Evolutionary conservation across 2,888 invertebrate species (phyloP).

Genomic region (Xestoiulus laeticollis): DNA sequence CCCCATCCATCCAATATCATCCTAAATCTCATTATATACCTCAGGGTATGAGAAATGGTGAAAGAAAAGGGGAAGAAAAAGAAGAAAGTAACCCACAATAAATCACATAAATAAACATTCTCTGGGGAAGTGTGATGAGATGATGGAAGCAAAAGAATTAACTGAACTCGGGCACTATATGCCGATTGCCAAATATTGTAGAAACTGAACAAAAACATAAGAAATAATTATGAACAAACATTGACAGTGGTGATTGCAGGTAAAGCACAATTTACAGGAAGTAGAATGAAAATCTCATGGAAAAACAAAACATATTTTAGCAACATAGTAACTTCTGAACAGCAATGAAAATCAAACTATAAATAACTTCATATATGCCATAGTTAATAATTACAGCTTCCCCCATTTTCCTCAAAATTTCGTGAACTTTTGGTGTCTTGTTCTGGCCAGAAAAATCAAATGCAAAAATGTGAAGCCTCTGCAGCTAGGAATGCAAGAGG

Average conservation of each 20-base stretch:
- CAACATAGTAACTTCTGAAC: not conserved
- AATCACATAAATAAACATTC: not conserved
- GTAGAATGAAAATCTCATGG: not conserved
- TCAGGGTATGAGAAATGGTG: not conserved
- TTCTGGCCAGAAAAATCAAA: not conserved
- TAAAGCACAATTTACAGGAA: not conserved
- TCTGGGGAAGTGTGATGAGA: constrained; percentile 1
- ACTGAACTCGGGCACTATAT: not conserved
- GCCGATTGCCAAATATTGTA: constrained; percentile 10
- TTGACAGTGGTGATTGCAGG: not conserved
- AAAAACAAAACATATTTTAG: not conserved
- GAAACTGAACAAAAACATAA: not conserved
- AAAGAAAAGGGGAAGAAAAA: not conserved
- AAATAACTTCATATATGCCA: constrained; percentile 6
- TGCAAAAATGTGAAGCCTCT: not conserved
- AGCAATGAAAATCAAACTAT: not conserved
- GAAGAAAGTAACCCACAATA: constrained; percentile 1
- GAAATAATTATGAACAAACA: not conserved
- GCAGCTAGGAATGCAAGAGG: not conserved
- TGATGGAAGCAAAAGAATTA: not conserved
- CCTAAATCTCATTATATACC: constrained; percentile 20
- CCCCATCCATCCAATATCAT: constrained; percentile 45
- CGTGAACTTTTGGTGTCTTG: not conserved
- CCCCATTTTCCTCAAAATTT: not conserved
- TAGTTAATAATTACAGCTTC: not conserved